Evolutionary conservation across 2,888 invertebrate genomes (phyloP), one percentile per base, ranked within the genome.

Genomic region (Drosophila pullipes): DNA sequence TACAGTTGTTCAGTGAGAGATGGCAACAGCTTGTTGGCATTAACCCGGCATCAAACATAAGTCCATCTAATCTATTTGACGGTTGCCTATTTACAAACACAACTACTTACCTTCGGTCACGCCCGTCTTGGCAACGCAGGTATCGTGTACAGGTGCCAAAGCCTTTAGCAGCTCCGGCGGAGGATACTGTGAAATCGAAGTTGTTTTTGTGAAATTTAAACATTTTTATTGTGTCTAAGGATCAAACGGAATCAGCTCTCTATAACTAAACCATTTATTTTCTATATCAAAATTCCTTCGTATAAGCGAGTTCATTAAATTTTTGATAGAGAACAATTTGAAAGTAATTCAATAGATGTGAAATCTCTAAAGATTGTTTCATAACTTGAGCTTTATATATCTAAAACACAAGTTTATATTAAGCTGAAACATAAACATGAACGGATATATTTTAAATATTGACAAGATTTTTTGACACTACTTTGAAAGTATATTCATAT

Each of bases 101-200:
- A 31, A 6, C 16, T 37, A 59, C 69, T 75, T 80, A 92, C 92
- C 92, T 80, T 92, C 91, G 18, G 91, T 92, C 28, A 88, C 92
- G 55, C 91, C 88, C 0, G 91, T 92, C 68, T 92, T 92, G 30
- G 65, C 35, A 25, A 92, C 85, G 58, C 92, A 92, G 22, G 73
- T 74, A 64, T 87, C 89, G 63, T 91, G 91, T 0, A 91, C 77
- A 1, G 92, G 90, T 44, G 76, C 75, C 55, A 92, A 31, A 33
- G 63, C 64, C 72, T 81, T 73, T 33, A 92, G 50, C 37, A 92
- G 30, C 53, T 86, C 90, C 28, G 90, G 91, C 10, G 91, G 92
- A 2, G 92, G 92, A 71, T 90, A 92, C 92, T 92, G 64, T 11
- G 2, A 33, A 10, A 52, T 44, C 13, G 35, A 50, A 44, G 25